A percentile compares a stretch with the other conserved stretches of the same genome.
Evolutionary conservation across 2,888 invertebrate species (phyloP).

Genomic region (Clusia tigrina): DNA sequence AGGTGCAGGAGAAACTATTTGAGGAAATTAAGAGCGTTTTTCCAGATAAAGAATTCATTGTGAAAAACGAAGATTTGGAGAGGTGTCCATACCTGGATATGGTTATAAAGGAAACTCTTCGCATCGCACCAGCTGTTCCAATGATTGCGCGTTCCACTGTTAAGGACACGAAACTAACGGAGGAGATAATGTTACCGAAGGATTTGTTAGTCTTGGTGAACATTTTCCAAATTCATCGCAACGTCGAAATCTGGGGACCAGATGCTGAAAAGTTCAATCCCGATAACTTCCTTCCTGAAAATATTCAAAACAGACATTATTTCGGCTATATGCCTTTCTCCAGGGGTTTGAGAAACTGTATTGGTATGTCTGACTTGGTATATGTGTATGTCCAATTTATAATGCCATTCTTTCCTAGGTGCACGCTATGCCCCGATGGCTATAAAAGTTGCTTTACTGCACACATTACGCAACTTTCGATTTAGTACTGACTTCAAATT

Average conservation of each 20-base stretch:
- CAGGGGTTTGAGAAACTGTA: constrained; percentile 37
- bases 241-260: constrained; percentile 26
- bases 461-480: neutral
- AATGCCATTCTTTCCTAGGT: neutral
- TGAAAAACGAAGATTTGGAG: constrained; percentile 29
- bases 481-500: neutral
- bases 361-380: constrained; percentile 27
- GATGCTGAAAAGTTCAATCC: constrained; percentile 28
- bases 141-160: constrained; percentile 37
- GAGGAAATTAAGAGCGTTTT: constrained; percentile 26
- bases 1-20: constrained; percentile 30
- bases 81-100: constrained; percentile 40
- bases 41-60: constrained; percentile 25
- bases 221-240: constrained; percentile 29
- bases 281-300: constrained; percentile 31
- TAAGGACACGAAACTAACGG: constrained; percentile 22
- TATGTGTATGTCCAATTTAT: neutral
- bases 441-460: neutral
- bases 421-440: neutral
- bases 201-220: constrained; percentile 25
- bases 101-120: constrained; percentile 43
- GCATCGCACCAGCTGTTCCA: constrained; percentile 42
- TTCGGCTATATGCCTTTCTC: constrained; percentile 40
- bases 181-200: constrained; percentile 31
- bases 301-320: constrained; percentile 30